phyloP scores from a whole-genome alignment of 2,888 invertebrate species.

The Tenodera sinensis region DNA sequence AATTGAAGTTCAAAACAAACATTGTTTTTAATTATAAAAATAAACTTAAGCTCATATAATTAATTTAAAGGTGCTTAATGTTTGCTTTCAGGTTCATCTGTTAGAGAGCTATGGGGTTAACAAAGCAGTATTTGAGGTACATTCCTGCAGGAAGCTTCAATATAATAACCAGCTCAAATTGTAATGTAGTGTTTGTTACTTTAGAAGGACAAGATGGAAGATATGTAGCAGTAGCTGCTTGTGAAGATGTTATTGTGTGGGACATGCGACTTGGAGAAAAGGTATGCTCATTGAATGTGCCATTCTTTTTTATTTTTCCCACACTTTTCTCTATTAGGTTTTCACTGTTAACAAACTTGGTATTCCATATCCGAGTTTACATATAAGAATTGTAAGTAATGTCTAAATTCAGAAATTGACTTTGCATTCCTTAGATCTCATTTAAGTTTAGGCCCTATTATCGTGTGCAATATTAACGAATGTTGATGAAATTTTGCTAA shows the following conservation, averaged over 20 bases:
- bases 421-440: no score
- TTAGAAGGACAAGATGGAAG: slow-evolving; percentile 73
- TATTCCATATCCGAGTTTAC: no score
- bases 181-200: slow-evolving; percentile 77
- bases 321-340: no score
- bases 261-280: slow-evolving; percentile 83
- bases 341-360: no score
- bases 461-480: no score
- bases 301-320: no score
- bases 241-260: slow-evolving; percentile 92
- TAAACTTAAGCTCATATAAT: background rate
- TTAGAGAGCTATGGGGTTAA: slow-evolving; percentile 67
- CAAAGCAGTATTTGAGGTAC: slow-evolving; percentile 92
- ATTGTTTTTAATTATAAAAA: no score
- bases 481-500: no score
- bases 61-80: background rate
- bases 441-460: no score
- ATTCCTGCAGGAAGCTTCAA: slow-evolving; percentile 81
- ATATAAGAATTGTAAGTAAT: no score
- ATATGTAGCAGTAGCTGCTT: slow-evolving; percentile 86
- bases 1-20: no score
- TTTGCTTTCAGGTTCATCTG: background rate
- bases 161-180: slow-evolving; percentile 74
- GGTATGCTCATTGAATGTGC: slow-evolving; percentile 47
- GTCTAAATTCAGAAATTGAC: no score